phyloP scores from a whole-genome alignment of 1,140 invertebrate species.

The Lycorma delicatula region DNA sequence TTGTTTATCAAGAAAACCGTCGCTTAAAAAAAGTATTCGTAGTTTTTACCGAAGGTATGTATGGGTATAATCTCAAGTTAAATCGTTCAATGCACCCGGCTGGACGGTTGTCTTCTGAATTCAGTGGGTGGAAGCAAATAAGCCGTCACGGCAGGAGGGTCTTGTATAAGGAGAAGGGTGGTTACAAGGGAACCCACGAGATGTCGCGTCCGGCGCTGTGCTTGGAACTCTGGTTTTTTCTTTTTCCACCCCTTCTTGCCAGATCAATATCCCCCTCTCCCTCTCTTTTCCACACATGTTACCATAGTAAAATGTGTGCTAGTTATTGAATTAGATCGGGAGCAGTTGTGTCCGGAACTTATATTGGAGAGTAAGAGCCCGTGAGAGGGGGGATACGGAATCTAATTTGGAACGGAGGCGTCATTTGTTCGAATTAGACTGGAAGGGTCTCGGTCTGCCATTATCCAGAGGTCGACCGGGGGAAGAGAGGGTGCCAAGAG shows the following conservation, averaged over 20 bases:
- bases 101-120: neutral
- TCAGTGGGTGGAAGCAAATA: neutral
- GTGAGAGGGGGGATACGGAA: slow-evolving; percentile 6
- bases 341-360: slow-evolving; percentile 6
- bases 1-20: too few species aligned
- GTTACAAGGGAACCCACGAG: neutral
- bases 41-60: too few species aligned
- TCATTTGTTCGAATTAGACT: slow-evolving; percentile 30
- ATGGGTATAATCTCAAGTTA: too few species aligned
- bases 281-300: slow-evolving; percentile 23
- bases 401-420: slow-evolving; percentile 27
- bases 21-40: too few species aligned
- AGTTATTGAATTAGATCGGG: slow-evolving; percentile 27
- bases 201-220: neutral
- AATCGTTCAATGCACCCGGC: too few species aligned
- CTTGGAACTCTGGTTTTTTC: neutral
- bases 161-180: neutral
- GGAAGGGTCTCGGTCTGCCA: slow-evolving; percentile 15
- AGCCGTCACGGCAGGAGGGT: neutral
- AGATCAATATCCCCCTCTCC: slow-evolving; percentile 6
- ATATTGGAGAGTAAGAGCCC: neutral
- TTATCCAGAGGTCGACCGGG: neutral
- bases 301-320: slow-evolving; percentile 29
- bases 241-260: neutral
- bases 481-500: slow-evolving; percentile 7